phyloP scores from a whole-genome alignment of 2,113 vertebrate genomes.

The Centropristis striata region DNA sequence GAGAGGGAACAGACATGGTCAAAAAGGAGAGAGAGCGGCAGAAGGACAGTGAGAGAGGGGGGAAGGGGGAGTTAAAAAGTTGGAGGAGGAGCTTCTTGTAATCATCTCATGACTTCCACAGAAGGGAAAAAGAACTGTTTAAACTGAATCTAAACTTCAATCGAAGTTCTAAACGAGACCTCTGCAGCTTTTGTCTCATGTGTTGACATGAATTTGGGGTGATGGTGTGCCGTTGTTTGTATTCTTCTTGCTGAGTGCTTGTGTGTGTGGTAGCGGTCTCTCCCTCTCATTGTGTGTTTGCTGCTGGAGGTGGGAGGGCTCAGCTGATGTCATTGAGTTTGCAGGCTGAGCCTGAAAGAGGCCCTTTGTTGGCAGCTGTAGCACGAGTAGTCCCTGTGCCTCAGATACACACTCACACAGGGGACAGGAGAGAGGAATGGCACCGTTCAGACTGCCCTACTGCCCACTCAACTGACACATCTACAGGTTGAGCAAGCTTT shows the following conservation, averaged over 20 bases:
- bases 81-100: constrained; percentile 67
- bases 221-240: constrained; percentile 57
- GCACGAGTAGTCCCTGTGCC: constrained; percentile 84
- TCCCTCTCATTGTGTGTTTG: constrained; percentile 80
- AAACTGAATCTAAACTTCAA: not conserved
- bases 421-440: constrained; percentile 78
- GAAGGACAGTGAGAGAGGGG: constrained; percentile 48
- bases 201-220: constrained; percentile 20
- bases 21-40: constrained; percentile 27
- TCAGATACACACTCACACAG: constrained; percentile 69
- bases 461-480: constrained; percentile 71
- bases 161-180: constrained; percentile 11
- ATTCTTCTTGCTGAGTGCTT: constrained; percentile 60
- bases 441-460: constrained; percentile 60
- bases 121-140: constrained; percentile 54
- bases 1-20: constrained; percentile 20
- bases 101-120: constrained; percentile 64
- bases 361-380: constrained; percentile 94
- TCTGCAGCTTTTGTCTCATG: constrained; percentile 29
- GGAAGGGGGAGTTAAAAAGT: constrained; percentile 48
- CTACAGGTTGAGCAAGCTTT: constrained; percentile 12
- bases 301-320: constrained; percentile 87
- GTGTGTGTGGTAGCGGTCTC: constrained; percentile 63
- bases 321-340: constrained; percentile 92
- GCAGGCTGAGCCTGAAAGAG: constrained; percentile 89